A percentile compares a stretch with the other conserved stretches of the same genome.
These are phyloP conservation scores for Cyclura pinguis DNA, from an alignment of 2,797 vertebrate species.

Conservation along the genomic window DNA sequence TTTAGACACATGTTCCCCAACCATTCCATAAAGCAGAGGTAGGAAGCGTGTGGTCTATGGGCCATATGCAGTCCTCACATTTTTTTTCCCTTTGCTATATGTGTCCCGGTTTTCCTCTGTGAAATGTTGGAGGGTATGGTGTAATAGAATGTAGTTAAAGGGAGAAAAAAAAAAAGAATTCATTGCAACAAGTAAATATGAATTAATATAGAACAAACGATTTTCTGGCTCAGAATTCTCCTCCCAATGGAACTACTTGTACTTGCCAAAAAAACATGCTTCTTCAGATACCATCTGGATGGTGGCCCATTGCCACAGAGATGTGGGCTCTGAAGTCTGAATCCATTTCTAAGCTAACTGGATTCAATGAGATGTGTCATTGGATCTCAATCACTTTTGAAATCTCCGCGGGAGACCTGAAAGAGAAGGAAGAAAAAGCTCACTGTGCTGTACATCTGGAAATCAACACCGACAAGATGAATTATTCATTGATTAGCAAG, in stretches of 20 bases:
- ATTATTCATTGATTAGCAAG: constrained; percentile 71
- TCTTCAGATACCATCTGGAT: background rate
- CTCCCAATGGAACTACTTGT: background rate
- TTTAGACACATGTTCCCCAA: background rate
- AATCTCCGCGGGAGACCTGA: constrained; percentile 47
- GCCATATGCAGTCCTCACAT: no score
- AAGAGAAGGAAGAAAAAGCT: constrained; percentile 40
- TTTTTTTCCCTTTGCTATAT: no score
- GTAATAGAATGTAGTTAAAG: no score
- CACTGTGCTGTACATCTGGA: constrained; percentile 72
- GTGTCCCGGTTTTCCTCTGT: no score
- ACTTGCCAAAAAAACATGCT: background rate
- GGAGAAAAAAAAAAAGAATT: no score
- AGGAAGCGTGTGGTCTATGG: no score
- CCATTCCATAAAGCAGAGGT: no score
- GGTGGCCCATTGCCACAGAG: background rate
- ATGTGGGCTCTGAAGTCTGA: background rate
- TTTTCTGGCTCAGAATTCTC: background rate
- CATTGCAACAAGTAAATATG: no score
- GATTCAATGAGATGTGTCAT: constrained; percentile 20
- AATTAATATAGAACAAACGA: background rate
- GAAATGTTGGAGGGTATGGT: no score
- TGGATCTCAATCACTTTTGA: constrained; percentile 45
- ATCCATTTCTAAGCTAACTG: constrained; percentile 15
- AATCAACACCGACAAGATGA: constrained; percentile 57